A percentile compares a stretch with the other conserved stretches of the same genome.
Evolutionary conservation across 2,888 invertebrate species (phyloP).

Genomic region (Netelia melanura): DNA sequence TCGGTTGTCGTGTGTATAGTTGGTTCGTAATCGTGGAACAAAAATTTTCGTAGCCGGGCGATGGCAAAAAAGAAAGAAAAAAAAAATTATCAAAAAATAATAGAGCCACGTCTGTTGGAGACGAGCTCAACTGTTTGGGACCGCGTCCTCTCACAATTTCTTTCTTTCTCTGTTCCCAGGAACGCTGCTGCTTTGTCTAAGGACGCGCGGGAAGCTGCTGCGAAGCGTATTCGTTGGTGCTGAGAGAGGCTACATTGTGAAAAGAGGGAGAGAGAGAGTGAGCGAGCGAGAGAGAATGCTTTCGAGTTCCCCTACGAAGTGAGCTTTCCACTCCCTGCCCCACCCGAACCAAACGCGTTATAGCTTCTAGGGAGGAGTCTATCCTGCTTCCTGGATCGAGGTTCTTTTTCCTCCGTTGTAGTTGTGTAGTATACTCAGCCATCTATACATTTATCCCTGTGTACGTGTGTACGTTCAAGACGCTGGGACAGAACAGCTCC

Average conservation of each 20-base stretch:
- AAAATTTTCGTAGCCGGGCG: slow-evolving; percentile 35
- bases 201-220: slow-evolving; percentile 72
- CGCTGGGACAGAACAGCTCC: background rate
- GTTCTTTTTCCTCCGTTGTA: slow-evolving; percentile 25
- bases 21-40: slow-evolving; percentile 47
- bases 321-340: slow-evolving; percentile 68
- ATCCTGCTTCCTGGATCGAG: slow-evolving; percentile 46
- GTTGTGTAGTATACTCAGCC: slow-evolving; percentile 7
- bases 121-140: slow-evolving; percentile 68
- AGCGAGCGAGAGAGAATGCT: slow-evolving; percentile 4
- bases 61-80: slow-evolving; percentile 18
- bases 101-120: slow-evolving; percentile 55
- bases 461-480: background rate
- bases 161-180: slow-evolving; percentile 63
- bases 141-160: slow-evolving; percentile 51
- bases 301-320: slow-evolving; percentile 57
- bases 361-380: slow-evolving; percentile 52
- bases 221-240: slow-evolving; percentile 63
- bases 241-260: slow-evolving; percentile 44
- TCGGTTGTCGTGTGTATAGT: slow-evolving; percentile 9
- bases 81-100: background rate
- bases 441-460: slow-evolving; percentile 31
- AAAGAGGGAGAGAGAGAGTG: slow-evolving; percentile 39
- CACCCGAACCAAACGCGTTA: slow-evolving; percentile 58
- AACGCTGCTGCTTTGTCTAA: slow-evolving; percentile 68